These are phyloP conservation scores for Pseudonaja textilis DNA, from an alignment of 2,113 vertebrate species.

Conservation along the genomic window DNA sequence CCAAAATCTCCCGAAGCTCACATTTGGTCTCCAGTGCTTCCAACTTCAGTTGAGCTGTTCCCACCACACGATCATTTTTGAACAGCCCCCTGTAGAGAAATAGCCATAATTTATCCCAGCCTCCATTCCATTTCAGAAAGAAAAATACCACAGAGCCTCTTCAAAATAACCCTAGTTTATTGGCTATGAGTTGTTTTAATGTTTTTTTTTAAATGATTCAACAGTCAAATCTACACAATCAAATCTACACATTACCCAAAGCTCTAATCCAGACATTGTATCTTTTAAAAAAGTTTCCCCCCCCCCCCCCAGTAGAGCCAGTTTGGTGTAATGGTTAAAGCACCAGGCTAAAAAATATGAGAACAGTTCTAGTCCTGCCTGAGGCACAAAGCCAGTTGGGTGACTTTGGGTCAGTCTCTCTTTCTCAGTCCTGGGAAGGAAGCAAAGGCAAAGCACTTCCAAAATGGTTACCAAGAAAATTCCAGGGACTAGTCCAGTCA, in stretches of 20 bases:
- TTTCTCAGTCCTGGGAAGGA: not conserved
- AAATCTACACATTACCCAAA: not conserved
- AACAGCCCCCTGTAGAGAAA: constrained; percentile 77
- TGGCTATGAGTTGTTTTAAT: not conserved
- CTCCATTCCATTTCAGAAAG: not conserved
- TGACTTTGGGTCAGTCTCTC: not conserved
- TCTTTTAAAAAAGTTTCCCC: not conserved
- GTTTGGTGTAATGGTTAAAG: not conserved
- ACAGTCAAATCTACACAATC: not conserved
- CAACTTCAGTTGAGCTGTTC: constrained; percentile 84
- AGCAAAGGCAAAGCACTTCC: not conserved
- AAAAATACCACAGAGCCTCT: not conserved
- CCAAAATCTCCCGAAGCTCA: constrained; percentile 82
- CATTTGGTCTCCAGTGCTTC: constrained; percentile 80
- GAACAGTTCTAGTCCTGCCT: not conserved
- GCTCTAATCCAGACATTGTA: not conserved
- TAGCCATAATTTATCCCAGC: not conserved
- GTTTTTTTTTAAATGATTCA: not conserved
- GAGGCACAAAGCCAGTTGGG: not conserved
- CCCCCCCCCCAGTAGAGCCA: not conserved
- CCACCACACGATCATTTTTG: constrained; percentile 82
- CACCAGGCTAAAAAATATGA: not conserved
- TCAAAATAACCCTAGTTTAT: not conserved
- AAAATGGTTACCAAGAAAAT: not conserved
- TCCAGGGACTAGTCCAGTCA: not conserved